phyloP scores from a whole-genome alignment of 2,797 vertebrate species.

The Meda fulgida region DNA sequence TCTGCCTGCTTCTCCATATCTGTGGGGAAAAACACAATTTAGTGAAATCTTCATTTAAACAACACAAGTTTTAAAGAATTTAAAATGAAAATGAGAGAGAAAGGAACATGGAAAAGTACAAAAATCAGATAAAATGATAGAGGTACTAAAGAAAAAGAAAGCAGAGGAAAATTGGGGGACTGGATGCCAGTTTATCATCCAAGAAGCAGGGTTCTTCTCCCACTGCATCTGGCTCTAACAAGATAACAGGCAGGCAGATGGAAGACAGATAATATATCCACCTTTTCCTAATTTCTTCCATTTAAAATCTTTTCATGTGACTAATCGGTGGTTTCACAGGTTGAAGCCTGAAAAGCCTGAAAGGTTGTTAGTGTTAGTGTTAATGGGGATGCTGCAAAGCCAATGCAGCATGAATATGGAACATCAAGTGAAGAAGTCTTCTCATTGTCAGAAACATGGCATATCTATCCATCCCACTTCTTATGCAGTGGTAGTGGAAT shows the following conservation, averaged over 20 bases:
- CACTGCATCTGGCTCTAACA: constrained; percentile 51
- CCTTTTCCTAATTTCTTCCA: constrained; percentile 44
- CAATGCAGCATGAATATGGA: neutral
- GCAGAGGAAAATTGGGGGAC: constrained; percentile 14
- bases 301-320: constrained; percentile 43
- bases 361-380: constrained; percentile 12
- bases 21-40: constrained; percentile 55
- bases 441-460: neutral
- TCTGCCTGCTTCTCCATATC: constrained; percentile 77
- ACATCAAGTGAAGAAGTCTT: constrained; percentile 1
- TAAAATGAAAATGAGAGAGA: neutral
- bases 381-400: neutral
- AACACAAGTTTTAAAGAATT: neutral
- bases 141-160: constrained; percentile 24
- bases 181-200: constrained; percentile 51
- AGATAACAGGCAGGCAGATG: constrained; percentile 54
- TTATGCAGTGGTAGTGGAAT: neutral
- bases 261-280: constrained; percentile 53
- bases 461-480: neutral
- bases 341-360: constrained; percentile 1
- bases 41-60: constrained; percentile 2
- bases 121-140: neutral
- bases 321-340: constrained; percentile 36
- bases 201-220: constrained; percentile 43
- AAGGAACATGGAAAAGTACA: neutral